phyloP scores from a whole-genome alignment of 37 sponge, comb jelly and placozoan species.

The Eunapius fragilis region DNA sequence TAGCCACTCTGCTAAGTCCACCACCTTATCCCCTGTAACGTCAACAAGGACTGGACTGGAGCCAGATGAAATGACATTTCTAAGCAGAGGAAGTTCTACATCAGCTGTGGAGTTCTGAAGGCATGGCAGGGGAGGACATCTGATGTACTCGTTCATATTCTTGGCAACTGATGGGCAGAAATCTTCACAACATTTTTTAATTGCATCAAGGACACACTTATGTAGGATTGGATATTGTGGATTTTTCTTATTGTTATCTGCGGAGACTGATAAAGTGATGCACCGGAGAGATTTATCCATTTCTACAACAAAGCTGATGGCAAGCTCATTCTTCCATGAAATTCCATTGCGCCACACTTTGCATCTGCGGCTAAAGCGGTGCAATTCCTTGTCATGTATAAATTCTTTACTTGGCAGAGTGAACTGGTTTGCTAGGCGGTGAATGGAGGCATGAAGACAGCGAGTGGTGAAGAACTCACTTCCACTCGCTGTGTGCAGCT shows the following conservation, averaged over 20 bases:
- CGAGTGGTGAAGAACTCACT: constrained; percentile 9
- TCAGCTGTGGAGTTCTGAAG: neutral
- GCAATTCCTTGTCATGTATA: neutral
- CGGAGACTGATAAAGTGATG: neutral
- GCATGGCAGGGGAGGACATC: neutral
- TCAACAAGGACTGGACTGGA: neutral
- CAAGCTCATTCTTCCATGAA: constrained; percentile 3
- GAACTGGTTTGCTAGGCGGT: constrained; percentile 23
- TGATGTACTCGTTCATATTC: neutral
- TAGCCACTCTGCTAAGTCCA: neutral
- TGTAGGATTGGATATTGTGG: neutral
- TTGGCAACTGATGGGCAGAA: neutral
- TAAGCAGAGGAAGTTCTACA: neutral
- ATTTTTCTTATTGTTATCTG: neutral
- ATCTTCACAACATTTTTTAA: neutral
- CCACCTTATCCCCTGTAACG: neutral
- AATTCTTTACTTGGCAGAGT: neutral
- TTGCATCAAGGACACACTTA: neutral
- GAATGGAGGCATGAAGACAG: constrained; percentile 30
- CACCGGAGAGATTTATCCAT: neutral
- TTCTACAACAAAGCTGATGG: constrained; percentile 17
- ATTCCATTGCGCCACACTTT: constrained; percentile 29
- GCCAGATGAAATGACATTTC: neutral
- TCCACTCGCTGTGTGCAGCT: neutral
- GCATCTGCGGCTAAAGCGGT: constrained; percentile 1